Percentiles rank a stretch among this genome's conserved stretches.
phyloP scores from a whole-genome alignment of 2,113 vertebrate genomes.

The Diglossa brunneiventris region DNA sequence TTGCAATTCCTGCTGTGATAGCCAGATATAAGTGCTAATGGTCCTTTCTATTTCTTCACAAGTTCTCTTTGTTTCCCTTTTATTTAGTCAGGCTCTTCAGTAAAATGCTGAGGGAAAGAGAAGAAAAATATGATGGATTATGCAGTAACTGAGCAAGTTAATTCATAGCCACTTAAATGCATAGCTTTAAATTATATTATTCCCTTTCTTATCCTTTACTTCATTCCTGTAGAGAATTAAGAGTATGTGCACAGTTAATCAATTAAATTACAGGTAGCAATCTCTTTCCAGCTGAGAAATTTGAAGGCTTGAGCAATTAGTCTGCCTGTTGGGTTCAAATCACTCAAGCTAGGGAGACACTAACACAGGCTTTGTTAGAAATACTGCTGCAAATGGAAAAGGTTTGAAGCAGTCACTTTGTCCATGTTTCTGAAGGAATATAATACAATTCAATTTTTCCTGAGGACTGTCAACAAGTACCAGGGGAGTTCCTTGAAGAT shows the following conservation, averaged over 20 bases:
- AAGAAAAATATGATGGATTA: constrained; percentile 15
- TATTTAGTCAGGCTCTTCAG: not conserved
- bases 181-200: constrained; percentile 7
- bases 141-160: not conserved
- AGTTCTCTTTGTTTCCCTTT: not conserved
- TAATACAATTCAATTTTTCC: not conserved
- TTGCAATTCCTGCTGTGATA: not conserved
- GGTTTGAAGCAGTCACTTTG: not conserved
- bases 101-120: not conserved
- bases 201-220: not conserved
- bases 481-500: not conserved
- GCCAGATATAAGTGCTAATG: not conserved
- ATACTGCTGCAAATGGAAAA: not conserved
- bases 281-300: constrained; percentile 4
- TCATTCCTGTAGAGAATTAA: not conserved
- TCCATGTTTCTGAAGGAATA: not conserved
- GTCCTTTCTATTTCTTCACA: not conserved
- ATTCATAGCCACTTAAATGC: constrained; percentile 12
- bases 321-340: not conserved
- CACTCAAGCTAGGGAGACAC: not conserved
- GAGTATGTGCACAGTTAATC: not conserved
- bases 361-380: not conserved
- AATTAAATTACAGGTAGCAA: constrained; percentile 8
- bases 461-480: not conserved
- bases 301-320: not conserved